phyloP scores from a whole-genome alignment of 2,797 vertebrate genomes.

The Setipinna tenuifilis region DNA sequence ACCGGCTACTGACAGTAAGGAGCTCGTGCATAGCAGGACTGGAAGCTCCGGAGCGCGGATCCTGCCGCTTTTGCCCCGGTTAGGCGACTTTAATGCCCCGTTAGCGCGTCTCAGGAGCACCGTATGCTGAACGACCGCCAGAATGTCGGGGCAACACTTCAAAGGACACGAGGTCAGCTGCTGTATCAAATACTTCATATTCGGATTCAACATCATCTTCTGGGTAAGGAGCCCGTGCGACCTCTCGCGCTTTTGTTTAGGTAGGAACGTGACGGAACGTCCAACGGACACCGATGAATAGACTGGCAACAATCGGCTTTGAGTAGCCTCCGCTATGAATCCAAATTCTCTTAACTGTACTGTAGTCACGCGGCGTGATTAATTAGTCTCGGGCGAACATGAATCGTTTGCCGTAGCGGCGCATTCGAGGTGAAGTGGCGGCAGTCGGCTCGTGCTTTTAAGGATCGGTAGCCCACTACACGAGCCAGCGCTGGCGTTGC shows the following conservation, averaged over 20 bases:
- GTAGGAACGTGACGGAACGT: not conserved
- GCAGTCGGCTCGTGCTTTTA: no score
- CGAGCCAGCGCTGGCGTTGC: no score
- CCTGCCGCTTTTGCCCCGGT: slow-evolving; percentile 29
- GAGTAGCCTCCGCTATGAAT: no score
- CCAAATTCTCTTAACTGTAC: no score
- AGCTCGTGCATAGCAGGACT: not conserved
- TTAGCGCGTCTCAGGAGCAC: slow-evolving; percentile 40
- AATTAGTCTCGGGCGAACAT: no score
- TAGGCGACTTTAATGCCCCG: slow-evolving; percentile 21
- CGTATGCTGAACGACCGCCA: slow-evolving; percentile 78
- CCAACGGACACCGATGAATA: not conserved
- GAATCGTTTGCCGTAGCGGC: no score
- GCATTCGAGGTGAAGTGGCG: no score
- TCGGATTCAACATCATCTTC: slow-evolving; percentile 98
- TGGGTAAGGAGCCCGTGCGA: slow-evolving; percentile 82
- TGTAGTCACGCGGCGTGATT: no score
- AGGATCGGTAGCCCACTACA: no score
- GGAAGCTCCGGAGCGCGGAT: slow-evolving; percentile 23
- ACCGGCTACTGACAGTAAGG: not conserved
- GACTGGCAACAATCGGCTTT: no score
- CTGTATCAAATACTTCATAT: slow-evolving; percentile 99
- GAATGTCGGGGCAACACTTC: slow-evolving; percentile 95
- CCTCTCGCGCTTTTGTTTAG: not conserved
- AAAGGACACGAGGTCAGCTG: slow-evolving; percentile 98